Evolutionary conservation across 2,888 invertebrate genomes (phyloP).

Genomic region (Lepidocyrtoides sp.): DNA sequence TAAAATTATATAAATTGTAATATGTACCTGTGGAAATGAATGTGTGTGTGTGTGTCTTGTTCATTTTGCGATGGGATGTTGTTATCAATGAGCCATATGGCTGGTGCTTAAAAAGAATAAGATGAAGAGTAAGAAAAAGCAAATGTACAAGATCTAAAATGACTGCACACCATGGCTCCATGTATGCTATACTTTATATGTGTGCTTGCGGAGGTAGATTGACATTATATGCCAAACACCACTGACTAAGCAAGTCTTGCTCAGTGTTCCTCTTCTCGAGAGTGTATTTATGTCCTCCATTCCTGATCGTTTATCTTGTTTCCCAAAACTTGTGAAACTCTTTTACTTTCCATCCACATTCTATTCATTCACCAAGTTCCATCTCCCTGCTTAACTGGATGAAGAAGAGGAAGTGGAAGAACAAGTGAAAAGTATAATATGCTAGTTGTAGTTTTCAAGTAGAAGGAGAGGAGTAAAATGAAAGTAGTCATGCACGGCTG

Average conservation of each 20-base stretch:
- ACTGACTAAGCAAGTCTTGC: neutral
- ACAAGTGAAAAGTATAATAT: neutral
- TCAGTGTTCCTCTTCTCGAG: slow-evolving; percentile 7
- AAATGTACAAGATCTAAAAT: slow-evolving; percentile 45
- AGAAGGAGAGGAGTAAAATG: slow-evolving; percentile 56
- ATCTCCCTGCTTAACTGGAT: slow-evolving; percentile 1
- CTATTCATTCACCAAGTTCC: slow-evolving; percentile 47
- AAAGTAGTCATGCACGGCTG: slow-evolving; percentile 74
- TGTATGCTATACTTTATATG: neutral
- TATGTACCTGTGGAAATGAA: neutral
- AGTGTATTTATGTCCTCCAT: slow-evolving; percentile 57
- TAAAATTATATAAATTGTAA: slow-evolving; percentile 8
- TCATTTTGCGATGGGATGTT: slow-evolving; percentile 9
- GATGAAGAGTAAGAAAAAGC: neutral
- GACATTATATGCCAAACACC: neutral
- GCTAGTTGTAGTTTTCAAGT: neutral
- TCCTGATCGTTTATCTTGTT: slow-evolving; percentile 72
- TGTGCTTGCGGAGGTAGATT: neutral
- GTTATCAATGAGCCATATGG: slow-evolving; percentile 75
- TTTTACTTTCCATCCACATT: slow-evolving; percentile 56
- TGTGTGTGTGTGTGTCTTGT: neutral
- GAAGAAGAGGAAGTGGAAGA: slow-evolving; percentile 1
- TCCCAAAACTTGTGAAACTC: slow-evolving; percentile 66
- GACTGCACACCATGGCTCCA: neutral
- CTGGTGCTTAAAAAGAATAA: slow-evolving; percentile 46